These are phyloP conservation scores for Oligia fasciuncula DNA, from an alignment of 2,888 invertebrate genomes.

Conservation along the genomic window DNA sequence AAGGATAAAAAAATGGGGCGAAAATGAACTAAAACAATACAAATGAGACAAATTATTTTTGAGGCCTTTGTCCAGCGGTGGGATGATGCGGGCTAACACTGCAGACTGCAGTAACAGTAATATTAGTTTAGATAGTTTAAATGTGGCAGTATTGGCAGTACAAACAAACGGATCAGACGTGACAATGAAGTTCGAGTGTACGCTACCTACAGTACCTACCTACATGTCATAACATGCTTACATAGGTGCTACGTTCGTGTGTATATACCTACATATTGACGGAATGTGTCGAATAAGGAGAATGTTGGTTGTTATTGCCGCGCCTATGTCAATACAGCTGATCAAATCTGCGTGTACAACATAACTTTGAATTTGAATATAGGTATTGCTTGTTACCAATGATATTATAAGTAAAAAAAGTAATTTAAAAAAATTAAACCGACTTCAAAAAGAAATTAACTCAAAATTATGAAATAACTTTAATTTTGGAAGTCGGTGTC, in stretches of 20 bases:
- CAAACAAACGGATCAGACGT: constrained; percentile 2
- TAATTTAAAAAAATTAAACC: too few relatives aligned
- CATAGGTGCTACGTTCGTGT: too few relatives aligned
- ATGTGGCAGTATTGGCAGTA: not conserved
- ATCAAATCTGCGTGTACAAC: not conserved
- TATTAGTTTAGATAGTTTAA: not conserved
- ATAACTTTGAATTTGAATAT: not conserved
- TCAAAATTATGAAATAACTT: too few relatives aligned
- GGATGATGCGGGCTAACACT: too few relatives aligned
- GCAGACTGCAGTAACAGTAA: too few relatives aligned
- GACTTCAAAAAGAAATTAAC: too few relatives aligned
- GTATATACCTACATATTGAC: not conserved
- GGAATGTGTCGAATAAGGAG: constrained; percentile 35
- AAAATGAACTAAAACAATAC: not conserved
- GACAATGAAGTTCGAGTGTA: constrained; percentile 22
- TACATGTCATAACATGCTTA: not conserved
- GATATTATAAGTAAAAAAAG: too few relatives aligned
- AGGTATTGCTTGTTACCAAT: too few relatives aligned
- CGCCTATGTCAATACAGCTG: constrained; percentile 29
- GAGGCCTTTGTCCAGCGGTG: too few relatives aligned
- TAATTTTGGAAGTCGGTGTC: too few relatives aligned
- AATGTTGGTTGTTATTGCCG: constrained; percentile 15
- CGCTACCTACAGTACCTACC: not conserved
- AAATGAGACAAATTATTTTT: not conserved
- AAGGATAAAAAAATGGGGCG: not conserved